These are phyloP conservation scores for Drosophila paucipuncta DNA, from an alignment of 2,888 invertebrate genomes.

Conservation along the genomic window DNA sequence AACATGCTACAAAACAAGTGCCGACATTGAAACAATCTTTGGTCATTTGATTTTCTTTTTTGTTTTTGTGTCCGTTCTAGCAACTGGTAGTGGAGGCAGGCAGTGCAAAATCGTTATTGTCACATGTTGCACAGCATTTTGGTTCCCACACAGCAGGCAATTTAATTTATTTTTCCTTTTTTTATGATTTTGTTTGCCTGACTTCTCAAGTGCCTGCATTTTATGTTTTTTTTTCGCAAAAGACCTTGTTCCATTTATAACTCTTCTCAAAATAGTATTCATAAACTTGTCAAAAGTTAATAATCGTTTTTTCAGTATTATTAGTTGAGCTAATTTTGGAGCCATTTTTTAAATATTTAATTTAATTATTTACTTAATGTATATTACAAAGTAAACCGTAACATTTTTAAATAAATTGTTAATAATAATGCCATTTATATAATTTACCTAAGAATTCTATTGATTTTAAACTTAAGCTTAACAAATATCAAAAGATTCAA, in stretches of 20 bases:
- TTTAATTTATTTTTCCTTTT: constrained; percentile 47
- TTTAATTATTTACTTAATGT: background rate
- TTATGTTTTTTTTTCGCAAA: constrained; percentile 4
- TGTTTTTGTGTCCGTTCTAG: constrained; percentile 32
- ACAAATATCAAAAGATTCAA: background rate
- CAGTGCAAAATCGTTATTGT: constrained; percentile 73
- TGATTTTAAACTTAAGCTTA: no score
- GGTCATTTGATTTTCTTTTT: background rate
- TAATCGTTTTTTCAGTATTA: background rate
- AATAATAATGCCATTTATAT: no score
- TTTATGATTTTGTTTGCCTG: constrained; percentile 35
- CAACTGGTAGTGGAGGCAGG: constrained; percentile 22
- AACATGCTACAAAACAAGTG: constrained; percentile 71
- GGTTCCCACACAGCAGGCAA: constrained; percentile 79
- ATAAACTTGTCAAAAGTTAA: constrained; percentile 1
- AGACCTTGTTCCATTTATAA: constrained; percentile 26
- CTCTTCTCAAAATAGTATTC: constrained; percentile 18
- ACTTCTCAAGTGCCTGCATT: constrained; percentile 65
- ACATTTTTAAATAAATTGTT: no score
- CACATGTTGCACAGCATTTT: constrained; percentile 73
- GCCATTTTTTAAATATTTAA: background rate
- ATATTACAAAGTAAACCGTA: background rate
- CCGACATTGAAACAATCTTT: constrained; percentile 68
- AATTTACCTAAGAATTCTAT: no score
- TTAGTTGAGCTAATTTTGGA: background rate